phyloP scores from a whole-genome alignment of 2,797 vertebrate genomes.

The Coendou prehensilis region DNA sequence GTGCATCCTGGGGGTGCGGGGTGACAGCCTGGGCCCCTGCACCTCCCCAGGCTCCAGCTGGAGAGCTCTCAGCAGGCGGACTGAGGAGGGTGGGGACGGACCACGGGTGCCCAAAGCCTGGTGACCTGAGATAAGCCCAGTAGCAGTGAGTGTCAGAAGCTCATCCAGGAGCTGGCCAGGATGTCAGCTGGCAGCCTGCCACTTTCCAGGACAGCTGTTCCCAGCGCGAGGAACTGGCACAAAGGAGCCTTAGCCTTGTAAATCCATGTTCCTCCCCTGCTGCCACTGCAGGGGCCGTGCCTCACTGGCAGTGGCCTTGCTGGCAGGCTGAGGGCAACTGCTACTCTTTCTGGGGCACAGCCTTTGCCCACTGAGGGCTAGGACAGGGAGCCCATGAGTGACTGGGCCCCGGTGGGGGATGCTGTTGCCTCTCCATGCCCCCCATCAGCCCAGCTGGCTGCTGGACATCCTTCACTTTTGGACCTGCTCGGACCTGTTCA shows the following conservation, averaged over 20 bases:
- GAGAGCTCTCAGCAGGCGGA: background rate
- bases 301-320: background rate
- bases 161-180: background rate
- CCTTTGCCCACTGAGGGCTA: background rate
- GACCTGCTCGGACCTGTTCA: background rate
- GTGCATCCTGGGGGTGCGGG: too few species aligned
- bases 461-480: background rate
- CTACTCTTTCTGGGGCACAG: background rate
- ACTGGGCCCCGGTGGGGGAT: fast-evolving
- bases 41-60: background rate
- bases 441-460: background rate
- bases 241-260: background rate
- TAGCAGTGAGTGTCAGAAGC: background rate
- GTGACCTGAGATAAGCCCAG: background rate
- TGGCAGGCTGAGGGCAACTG: background rate
- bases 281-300: background rate
- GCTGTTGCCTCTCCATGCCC: background rate
- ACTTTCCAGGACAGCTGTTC: background rate
- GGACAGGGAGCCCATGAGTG: background rate
- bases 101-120: background rate
- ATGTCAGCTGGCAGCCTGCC: background rate
- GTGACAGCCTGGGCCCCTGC: background rate
- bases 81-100: background rate
- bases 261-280: background rate
- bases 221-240: background rate